A percentile compares a stretch with the other conserved stretches of the same genome.
Evolutionary conservation across 2,797 vertebrate genomes (phyloP).

Genomic region (Protonibea diacanthus): DNA sequence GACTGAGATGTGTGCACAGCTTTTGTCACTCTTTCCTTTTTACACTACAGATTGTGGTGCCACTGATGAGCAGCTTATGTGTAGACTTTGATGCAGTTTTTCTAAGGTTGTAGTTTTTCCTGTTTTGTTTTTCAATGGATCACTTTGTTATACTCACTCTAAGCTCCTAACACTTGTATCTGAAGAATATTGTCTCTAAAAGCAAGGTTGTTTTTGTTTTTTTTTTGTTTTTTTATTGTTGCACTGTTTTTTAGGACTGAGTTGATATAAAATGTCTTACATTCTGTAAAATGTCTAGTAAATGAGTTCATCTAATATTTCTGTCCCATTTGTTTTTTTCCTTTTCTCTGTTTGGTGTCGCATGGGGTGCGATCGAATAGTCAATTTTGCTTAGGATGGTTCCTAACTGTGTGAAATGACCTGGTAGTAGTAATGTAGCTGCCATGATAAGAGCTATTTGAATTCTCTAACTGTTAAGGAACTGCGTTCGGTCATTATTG

Average conservation of each 20-base stretch:
- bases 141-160: slow-evolving; percentile 56
- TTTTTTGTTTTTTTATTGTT: slow-evolving; percentile 48
- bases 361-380: not conserved
- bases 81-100: slow-evolving; percentile 4
- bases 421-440: too few species aligned
- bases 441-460: too few species aligned
- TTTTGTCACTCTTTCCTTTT: slow-evolving; percentile 6
- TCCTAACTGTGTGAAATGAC: not conserved
- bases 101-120: slow-evolving; percentile 1
- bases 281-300: slow-evolving; percentile 28
- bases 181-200: slow-evolving; percentile 37
- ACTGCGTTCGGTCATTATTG: too few species aligned
- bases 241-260: slow-evolving; percentile 63
- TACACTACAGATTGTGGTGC: slow-evolving; percentile 2
- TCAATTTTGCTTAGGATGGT: too few species aligned
- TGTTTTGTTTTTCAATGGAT: slow-evolving; percentile 14
- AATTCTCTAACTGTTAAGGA: too few species aligned
- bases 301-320: slow-evolving; percentile 13
- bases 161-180: slow-evolving; percentile 56
- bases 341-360: not conserved
- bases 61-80: not conserved
- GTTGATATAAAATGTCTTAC: slow-evolving; percentile 41
- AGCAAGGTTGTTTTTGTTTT: slow-evolving; percentile 54
- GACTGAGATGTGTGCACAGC: not conserved
- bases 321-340: too few species aligned